Percentiles rank a stretch among this genome's conserved stretches.
These are phyloP conservation scores for Psittacus erithacus DNA, from an alignment of 2,113 vertebrate species.

Conservation along the genomic window DNA sequence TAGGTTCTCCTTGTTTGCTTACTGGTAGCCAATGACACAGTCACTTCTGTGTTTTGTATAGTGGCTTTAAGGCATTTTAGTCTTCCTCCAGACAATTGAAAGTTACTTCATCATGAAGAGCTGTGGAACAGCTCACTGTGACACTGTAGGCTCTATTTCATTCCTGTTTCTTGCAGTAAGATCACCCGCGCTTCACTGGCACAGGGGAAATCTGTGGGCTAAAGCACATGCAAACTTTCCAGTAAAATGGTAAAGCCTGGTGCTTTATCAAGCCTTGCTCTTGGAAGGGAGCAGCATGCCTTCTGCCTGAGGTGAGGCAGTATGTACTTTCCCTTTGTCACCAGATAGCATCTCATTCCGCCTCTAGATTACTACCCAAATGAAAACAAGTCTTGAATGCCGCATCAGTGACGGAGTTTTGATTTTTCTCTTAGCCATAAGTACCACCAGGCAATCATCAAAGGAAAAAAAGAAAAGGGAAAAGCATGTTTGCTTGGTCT, in stretches of 20 bases:
- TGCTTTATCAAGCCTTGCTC: background rate
- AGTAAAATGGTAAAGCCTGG: background rate
- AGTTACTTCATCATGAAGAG: background rate
- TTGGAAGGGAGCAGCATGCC: background rate
- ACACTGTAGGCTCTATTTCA: fast-evolving
- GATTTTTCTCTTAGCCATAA: conserved; percentile 73
- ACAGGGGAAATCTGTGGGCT: background rate
- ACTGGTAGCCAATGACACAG: fast-evolving
- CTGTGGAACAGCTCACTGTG: fast-evolving
- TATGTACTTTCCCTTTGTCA: background rate
- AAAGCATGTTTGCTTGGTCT: conserved; percentile 58
- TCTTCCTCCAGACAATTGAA: background rate
- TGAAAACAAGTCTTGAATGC: conserved; percentile 67
- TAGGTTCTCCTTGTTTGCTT: background rate
- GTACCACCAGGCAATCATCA: conserved; percentile 71
- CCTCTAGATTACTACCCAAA: conserved; percentile 71
- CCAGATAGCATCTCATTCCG: conserved; percentile 4
- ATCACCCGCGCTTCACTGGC: background rate
- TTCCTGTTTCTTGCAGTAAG: background rate
- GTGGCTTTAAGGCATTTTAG: background rate
- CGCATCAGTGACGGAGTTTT: conserved; percentile 73
- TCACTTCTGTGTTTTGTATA: background rate
- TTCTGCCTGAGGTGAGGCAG: background rate
- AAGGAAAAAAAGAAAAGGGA: background rate
- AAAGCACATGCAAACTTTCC: background rate